Conservation (phyloP, 2,888 invertebrate species). For the Scelioninae gen. 1 region DNA sequence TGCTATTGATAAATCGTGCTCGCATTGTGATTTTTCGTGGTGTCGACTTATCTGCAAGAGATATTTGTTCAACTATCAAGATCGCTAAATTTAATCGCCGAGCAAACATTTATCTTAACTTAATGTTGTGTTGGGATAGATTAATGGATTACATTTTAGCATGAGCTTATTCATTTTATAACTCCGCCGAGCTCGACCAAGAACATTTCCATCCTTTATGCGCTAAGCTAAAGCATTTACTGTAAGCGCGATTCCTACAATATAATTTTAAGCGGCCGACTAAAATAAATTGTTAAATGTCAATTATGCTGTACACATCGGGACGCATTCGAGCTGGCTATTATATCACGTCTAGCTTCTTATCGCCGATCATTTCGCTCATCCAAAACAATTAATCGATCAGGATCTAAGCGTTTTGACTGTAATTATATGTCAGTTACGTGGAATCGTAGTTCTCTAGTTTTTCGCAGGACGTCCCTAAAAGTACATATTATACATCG, state of each 20-base stretch:
- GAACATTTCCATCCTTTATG: constrained; percentile 51
- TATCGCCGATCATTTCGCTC: constrained; percentile 26
- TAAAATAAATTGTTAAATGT: constrained; percentile 60
- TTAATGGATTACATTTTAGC: constrained; percentile 61
- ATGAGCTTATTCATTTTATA: constrained; percentile 63
- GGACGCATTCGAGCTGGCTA: constrained; percentile 17
- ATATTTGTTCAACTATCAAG: constrained; percentile 60
- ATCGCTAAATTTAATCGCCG: constrained; percentile 59
- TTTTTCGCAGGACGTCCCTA: constrained; percentile 36
- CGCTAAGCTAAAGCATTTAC: constrained; percentile 48
- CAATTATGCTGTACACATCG: constrained; percentile 40
- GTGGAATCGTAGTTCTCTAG: constrained; percentile 18
- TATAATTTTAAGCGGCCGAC: constrained; percentile 29
- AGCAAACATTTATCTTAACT: constrained; percentile 63
- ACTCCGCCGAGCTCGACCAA: constrained; percentile 4
- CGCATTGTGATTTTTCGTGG: constrained; percentile 18
- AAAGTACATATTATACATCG: constrained; percentile 41
- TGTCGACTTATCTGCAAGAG: constrained; percentile 45
- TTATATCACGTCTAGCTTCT: constrained; percentile 33
- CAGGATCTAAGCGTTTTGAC: constrained; percentile 15
- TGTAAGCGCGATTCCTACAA: constrained; percentile 46
- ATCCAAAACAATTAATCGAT: constrained; percentile 47
- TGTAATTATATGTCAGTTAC: constrained; percentile 38
- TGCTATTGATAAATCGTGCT: constrained; percentile 36
- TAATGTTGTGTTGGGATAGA: constrained; percentile 61